These are phyloP conservation scores for Lamproptera curius DNA, from an alignment of 2,888 invertebrate genomes.

Conservation along the genomic window DNA sequence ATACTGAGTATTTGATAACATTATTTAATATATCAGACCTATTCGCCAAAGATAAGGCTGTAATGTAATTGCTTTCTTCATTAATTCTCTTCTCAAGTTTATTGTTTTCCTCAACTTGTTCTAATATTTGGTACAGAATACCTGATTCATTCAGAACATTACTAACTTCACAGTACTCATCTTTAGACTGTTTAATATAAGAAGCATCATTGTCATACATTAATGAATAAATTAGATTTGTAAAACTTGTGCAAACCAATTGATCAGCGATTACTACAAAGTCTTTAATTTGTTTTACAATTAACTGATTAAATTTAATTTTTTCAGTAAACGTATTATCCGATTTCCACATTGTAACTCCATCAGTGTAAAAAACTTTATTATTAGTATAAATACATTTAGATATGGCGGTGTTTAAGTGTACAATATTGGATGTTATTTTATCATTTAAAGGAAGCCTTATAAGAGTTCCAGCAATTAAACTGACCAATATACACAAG, in stretches of 20 bases:
- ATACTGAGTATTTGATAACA: conserved; percentile 37
- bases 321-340: conserved; percentile 38
- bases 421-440: conserved; percentile 33
- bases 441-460: conserved; percentile 35
- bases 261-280: conserved; percentile 42
- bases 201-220: conserved; percentile 37
- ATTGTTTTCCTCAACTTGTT: conserved; percentile 46
- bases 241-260: conserved; percentile 56
- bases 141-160: conserved; percentile 45
- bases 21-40: conserved; percentile 52
- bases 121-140: conserved; percentile 44
- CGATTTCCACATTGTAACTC: conserved; percentile 52
- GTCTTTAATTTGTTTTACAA: conserved; percentile 51
- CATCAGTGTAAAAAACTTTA: conserved; percentile 53
- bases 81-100: conserved; percentile 38
- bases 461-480: conserved; percentile 53
- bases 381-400: conserved; percentile 41
- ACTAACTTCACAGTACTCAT: conserved; percentile 44
- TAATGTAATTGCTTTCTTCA: conserved; percentile 48
- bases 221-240: conserved; percentile 49
- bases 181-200: conserved; percentile 33
- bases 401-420: conserved; percentile 52
- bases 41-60: conserved; percentile 52
- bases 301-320: conserved; percentile 42
- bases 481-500: conserved; percentile 40